Evolutionary conservation across 1,140 invertebrate genomes (phyloP), one percentile per base, ranked within the genome.

Genomic region (Batillaria attramentaria): DNA sequence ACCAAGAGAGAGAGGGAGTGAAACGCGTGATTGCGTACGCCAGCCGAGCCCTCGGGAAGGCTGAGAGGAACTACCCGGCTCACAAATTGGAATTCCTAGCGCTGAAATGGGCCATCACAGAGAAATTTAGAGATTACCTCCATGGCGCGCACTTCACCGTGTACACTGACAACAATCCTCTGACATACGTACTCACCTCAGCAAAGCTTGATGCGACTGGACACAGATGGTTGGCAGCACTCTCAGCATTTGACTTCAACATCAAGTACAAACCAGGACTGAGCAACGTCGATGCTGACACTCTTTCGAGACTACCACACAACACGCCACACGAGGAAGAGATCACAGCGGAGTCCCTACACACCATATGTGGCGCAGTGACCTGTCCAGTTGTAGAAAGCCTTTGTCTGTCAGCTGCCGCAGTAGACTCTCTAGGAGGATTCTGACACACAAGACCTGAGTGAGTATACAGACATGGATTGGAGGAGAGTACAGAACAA

Each of bases 11-110:
- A 62, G 78, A 84, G 31, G 54, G 79, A 54, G 24, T 24, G 31
- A 68, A n/a, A 24, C 33, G 60, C 31, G 79, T 83, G 10, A 66
- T 79, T 46, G 80, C 79, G 1, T 85, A 86, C 79, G 81, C 72
- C 33, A 86, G 82, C 65, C 41, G 81, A 31, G 28, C 46, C 24
- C 66, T 80, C 28, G 72, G 33, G 0, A 73, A 66, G 41, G 54
- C 78, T 43, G 81, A 83, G 69, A 76, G 39, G 42, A 70, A 68
- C 20, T 76, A 79, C 62, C 72, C 70, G 2, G 69, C 62, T 3
- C 79, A 81, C 54, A 81, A 78, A 65, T 60, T 78, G 0, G 80
- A 78, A 68, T 78, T 81, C 70, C 68, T 74, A 46, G 79, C 79
- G 2, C 62, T 79, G 4, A 79, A 81, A 39, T 81, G 77, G 72